Evolutionary conservation across 1,140 invertebrate genomes (phyloP).

Genomic region (Tetranychus cinnabarinus): DNA sequence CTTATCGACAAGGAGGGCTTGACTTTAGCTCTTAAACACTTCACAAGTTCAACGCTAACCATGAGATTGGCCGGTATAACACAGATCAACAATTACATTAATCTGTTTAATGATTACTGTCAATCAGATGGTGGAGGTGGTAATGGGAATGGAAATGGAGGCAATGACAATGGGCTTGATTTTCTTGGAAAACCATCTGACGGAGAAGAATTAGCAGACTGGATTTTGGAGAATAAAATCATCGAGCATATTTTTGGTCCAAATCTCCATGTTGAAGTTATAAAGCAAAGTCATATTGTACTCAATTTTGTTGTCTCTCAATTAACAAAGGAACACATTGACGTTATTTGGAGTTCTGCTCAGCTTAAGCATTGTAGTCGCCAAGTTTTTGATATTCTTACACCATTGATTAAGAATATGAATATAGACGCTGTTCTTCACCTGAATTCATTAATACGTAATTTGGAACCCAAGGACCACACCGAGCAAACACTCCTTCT

Average conservation of each 20-base stretch:
- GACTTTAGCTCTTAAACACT: conserved; percentile 77
- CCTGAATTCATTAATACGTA: conserved; percentile 55
- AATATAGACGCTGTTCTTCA: conserved; percentile 62
- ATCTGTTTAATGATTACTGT: conserved; percentile 51
- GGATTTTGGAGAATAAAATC: conserved; percentile 71
- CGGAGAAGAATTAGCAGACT: conserved; percentile 55
- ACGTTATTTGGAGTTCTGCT: conserved; percentile 75
- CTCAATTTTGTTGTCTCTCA: conserved; percentile 76
- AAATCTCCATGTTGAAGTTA: conserved; percentile 79
- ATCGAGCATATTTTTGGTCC: conserved; percentile 85
- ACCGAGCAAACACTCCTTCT: conserved; percentile 77
- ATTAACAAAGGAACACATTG: conserved; percentile 69
- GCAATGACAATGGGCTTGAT: not conserved
- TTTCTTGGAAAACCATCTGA: not conserved
- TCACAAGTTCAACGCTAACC: conserved; percentile 69
- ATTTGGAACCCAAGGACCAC: conserved; percentile 63
- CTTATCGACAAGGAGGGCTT: conserved; percentile 48
- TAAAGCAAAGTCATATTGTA: conserved; percentile 80
- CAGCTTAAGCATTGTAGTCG: conserved; percentile 81
- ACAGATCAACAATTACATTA: conserved; percentile 84
- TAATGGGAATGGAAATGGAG: not conserved
- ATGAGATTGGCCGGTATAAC: conserved; percentile 70
- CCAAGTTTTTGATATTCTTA: conserved; percentile 69
- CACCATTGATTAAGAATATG: conserved; percentile 65
- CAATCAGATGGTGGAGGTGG: conserved; percentile 22